Evolutionary conservation across 2,797 vertebrate genomes (phyloP), one percentile per base, ranked within the genome.

Genomic region (Microctenopoma steveboyesi): DNA sequence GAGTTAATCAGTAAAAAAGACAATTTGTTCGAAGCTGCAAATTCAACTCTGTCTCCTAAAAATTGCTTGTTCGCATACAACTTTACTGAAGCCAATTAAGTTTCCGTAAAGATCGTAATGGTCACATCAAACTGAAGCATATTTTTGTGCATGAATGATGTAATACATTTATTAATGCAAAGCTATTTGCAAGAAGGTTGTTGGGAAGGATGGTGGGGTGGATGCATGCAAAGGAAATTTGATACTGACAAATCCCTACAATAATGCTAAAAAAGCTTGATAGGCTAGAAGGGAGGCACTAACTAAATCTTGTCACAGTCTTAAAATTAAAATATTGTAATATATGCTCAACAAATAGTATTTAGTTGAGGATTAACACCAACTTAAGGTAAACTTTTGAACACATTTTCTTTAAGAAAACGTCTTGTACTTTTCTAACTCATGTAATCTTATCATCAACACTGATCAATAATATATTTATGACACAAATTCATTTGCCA

Each of bases 401-500:
- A 33, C 49, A 14, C 11, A 65, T 4, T 28, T 35, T 22, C 18
- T 60, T 28, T 12, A 58, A 72, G 57, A 48, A 49, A 45, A 59
- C 7, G 49, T 56, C 18, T 22, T 49, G 6, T 28, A 28, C 18
- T 42, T 37, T 5, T 33, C 25, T 40, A 46, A 45, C 15, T 61
- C 3, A 50, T 58, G 66, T 66, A 27, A 18, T 35, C 45, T 53
- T 35, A 12, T 13, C 18, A 47, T 64, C 15, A 13, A 30, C 8
- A 2, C 39, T 7, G 52, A 30, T 49, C 49, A 37, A 37, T 37
- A 9, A 37, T 37, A 37, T 72, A 46, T 78, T 69, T 55, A 80
- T 40, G 51, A 51, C 33, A 30, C 5, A 56, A 58, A 60, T 50
- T 77, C 30, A n/a, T 82, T 75, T 56, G 22, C 65, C 57, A 42